Evolutionary conservation across 2,888 invertebrate genomes (phyloP), one percentile per base, ranked within the genome.

Genomic region (Mesopsocus fuscifrons): DNA sequence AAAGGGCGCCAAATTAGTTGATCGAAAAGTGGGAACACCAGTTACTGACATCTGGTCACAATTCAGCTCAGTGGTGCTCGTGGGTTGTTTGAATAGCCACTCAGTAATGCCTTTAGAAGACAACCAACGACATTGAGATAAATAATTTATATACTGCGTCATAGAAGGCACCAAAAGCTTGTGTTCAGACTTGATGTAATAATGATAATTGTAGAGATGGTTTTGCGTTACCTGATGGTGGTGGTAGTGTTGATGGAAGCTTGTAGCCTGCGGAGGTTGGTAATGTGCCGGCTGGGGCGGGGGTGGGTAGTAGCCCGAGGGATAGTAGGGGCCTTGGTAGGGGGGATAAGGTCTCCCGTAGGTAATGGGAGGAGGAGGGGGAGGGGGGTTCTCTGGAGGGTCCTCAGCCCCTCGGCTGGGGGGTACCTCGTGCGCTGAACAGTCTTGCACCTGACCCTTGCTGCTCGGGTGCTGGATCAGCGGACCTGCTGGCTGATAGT

Each of bases 401-500:
- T 71, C 69, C 22, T 45, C 47, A 30, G 45, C 43, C 34, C 44
- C 23, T 45, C 64, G 62, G 16, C 64, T 3, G 42, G 9, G 43
- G 33, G 34, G 53, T 59, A 59, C 52, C 58, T 60, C 4, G 54
- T 53, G 44, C 55, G 57, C 49, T 68, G 65, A 53, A 77, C 73
- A 52, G n/a, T 38, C 38, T 15, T 16, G 33, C 44, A 44, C 32
- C 43, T 43, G 46, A 43, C 45, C 31, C 38, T 23, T 33, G 50
- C 60, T 60, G 3, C 55, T 54, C 43, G 56, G 59, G 50, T 69
- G 67, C 53, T 77, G 74, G 57, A 88, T 87, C 61, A 88, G 69
- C 52, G 89, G 88, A 50, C 88, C 88, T 53, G 88, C 87, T 53
- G 88, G 88, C 66, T 88, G 88, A 67, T 87, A 88, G 61, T 84